Base-by-base conservation (phyloP, 2,888 invertebrate genomes). In the Drosophila dives region DNA sequence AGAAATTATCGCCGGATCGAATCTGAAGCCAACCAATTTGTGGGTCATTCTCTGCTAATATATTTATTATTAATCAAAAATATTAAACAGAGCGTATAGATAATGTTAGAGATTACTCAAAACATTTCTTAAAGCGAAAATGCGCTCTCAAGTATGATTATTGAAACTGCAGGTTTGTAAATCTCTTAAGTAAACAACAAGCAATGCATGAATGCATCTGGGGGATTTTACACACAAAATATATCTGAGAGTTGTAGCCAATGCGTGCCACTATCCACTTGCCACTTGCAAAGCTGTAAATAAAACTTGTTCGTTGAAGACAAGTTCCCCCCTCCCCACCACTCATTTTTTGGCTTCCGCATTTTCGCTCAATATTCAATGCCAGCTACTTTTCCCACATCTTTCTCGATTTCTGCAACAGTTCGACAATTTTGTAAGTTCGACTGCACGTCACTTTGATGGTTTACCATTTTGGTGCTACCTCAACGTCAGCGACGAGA, bases 401-500 rank as follows among this genome's bases (percentile, higher is more conserved):
- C 64, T 56, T 34, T 61, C 10, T 12, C 45, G 32, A 12, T 54
- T 66, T 69, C 45, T 38, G 73, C 64, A 34, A 61, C 59, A 59
- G 26, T 61, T 61, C 68, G 58, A n/a, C 53, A 74, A 50, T 59
- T 40, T 45, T 34, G 40, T 59, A 53, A 72, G 45, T 68, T 63
- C 38, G 45, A 38, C 48, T 23, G 48, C 49, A 33, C 20, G 6
- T 42, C 62, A 36, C 56, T 65, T 59, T 54, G 70, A 53, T 55
- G 60, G 61, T 49, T 60, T 50, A 26, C 36, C 58, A 42, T 62
- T 72, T 55, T 51, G 33, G 59, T 65, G 74, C 70, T 81, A 78
- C 70, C 74, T 61, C 70, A 83, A 75, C 83, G 87, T 89, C 83
- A 87, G 70, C 72, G 64, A 51, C 38, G 20, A 64, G 49, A 62